phyloP scores from a whole-genome alignment of 1,140 invertebrate species.

The Eufriesea mexicana region DNA sequence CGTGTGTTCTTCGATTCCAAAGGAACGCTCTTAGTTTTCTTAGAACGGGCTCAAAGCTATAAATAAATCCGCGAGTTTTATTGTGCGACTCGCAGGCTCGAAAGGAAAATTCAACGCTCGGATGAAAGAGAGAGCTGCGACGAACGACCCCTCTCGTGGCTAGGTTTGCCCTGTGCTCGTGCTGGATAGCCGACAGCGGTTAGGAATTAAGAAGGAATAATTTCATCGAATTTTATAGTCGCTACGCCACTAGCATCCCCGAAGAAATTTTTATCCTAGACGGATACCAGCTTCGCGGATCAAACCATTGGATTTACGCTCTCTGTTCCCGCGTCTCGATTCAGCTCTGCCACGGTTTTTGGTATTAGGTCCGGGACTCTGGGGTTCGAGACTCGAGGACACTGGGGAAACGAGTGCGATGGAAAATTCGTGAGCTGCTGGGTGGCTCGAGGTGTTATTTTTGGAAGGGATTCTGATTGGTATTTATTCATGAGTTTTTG shows the following conservation, averaged over 20 bases:
- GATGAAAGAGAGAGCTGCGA: background rate
- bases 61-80: slow-evolving; percentile 61
- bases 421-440: background rate
- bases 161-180: too few relatives aligned
- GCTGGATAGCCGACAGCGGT: too few relatives aligned
- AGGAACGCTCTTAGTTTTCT: slow-evolving; percentile 48
- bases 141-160: too few relatives aligned
- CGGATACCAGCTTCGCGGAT: background rate
- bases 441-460: background rate
- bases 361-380: background rate
- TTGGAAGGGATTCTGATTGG: too few relatives aligned
- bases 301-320: slow-evolving; percentile 34
- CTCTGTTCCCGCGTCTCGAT: background rate
- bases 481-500: too few relatives aligned
- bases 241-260: background rate
- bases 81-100: slow-evolving; percentile 37
- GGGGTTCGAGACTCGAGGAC: background rate
- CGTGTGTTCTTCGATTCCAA: slow-evolving; percentile 53
- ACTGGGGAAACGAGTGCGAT: background rate
- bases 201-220: background rate
- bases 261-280: slow-evolving; percentile 37
- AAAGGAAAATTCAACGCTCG: slow-evolving; percentile 18
- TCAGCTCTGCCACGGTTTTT: background rate
- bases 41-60: slow-evolving; percentile 46
- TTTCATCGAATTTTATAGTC: slow-evolving; percentile 47